These are phyloP conservation scores for Corynorhinus townsendii DNA, from an alignment of 2,113 vertebrate genomes.

Conservation along the genomic window DNA sequence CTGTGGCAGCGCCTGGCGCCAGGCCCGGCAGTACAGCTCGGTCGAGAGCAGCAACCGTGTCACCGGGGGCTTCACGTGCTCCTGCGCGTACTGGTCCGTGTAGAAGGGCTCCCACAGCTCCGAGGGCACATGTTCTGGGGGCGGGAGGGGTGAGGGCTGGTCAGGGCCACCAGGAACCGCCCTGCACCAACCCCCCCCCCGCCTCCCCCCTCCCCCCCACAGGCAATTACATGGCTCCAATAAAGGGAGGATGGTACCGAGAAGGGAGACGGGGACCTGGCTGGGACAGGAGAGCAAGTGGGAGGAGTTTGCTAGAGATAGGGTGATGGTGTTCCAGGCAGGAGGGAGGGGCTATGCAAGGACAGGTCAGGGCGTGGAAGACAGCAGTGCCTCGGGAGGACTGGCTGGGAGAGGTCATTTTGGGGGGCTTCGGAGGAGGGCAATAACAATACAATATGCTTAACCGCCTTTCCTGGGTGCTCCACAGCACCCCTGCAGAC, in stretches of 20 bases:
- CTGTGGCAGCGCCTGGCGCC: constrained; percentile 80
- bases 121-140: constrained; percentile 86
- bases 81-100: constrained; percentile 94
- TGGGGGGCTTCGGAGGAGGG: no score
- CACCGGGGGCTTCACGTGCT: constrained; percentile 93
- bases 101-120: constrained; percentile 94
- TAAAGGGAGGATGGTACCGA: neutral
- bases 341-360: no score
- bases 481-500: no score
- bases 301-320: neutral
- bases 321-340: neutral
- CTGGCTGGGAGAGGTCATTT: neutral
- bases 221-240: neutral
- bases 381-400: rapidly evolving
- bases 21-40: constrained; percentile 90
- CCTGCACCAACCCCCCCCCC: no score
- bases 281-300: neutral
- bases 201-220: neutral
- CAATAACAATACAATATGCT: no score
- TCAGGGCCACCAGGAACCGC: neutral
- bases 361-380: neutral
- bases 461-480: neutral
- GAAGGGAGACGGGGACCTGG: neutral
- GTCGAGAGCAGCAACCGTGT: constrained; percentile 89
- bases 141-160: rapidly evolving